These are phyloP conservation scores for Podarcis cretensis DNA, from an alignment of 2,113 vertebrate species.

Conservation along the genomic window DNA sequence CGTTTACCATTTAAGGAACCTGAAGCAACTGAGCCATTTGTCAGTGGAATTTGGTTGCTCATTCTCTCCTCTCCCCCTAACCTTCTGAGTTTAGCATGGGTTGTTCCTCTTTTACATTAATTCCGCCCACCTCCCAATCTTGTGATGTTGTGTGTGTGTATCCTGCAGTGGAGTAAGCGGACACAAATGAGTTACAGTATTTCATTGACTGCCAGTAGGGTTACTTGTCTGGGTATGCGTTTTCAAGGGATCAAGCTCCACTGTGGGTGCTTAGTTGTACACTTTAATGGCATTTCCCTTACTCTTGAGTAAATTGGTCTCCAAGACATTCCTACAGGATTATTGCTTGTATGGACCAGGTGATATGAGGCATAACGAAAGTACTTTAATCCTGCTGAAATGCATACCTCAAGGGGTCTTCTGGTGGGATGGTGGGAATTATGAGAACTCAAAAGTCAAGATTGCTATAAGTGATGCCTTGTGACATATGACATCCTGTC, in stretches of 20 bases:
- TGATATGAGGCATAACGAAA: constrained; percentile 32
- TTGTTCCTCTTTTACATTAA: not conserved
- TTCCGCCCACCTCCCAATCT: not conserved
- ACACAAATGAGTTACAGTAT: not conserved
- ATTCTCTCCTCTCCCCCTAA: not conserved
- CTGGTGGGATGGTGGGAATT: not conserved
- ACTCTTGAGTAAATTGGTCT: not conserved
- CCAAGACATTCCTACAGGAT: not conserved
- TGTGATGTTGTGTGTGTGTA: not conserved
- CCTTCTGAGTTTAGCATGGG: too few species aligned
- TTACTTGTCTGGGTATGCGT: too few species aligned
- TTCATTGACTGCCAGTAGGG: too few species aligned
- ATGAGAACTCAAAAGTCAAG: not conserved
- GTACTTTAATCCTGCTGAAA: constrained; percentile 45
- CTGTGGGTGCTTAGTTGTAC: too few species aligned
- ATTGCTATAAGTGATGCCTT: not conserved
- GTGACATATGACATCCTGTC: constrained; percentile 14
- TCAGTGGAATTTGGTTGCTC: not conserved
- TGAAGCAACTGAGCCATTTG: not conserved
- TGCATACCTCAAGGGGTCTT: constrained; percentile 1
- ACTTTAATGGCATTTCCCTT: not conserved
- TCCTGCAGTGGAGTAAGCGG: not conserved
- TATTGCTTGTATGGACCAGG: not conserved
- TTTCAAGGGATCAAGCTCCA: not conserved
- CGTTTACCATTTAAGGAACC: not conserved